phyloP scores from a whole-genome alignment of 92 coral and sea anemone species.

The Porites divaricata region DNA sequence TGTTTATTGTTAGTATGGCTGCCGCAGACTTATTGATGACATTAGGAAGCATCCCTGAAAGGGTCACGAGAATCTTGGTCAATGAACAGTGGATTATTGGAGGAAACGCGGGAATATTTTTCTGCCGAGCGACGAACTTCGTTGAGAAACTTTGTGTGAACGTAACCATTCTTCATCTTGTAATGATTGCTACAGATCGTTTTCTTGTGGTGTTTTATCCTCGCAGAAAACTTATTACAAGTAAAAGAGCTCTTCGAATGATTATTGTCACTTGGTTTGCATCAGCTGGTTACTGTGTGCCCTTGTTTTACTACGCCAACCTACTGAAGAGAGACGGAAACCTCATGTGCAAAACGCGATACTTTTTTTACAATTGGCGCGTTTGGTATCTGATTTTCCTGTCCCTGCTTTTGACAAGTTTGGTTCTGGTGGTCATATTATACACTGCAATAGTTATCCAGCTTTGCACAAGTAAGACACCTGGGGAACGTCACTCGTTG shows the following conservation, averaged over 20 bases:
- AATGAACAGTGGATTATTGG: slow-evolving; percentile 58
- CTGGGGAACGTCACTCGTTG: slow-evolving; percentile 40
- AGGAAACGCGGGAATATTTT: slow-evolving; percentile 47
- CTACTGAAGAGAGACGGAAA: slow-evolving; percentile 29
- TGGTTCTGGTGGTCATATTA: slow-evolving; percentile 69
- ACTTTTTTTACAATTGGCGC: slow-evolving; percentile 59
- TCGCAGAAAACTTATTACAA: slow-evolving; percentile 34
- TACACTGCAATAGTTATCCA: slow-evolving; percentile 68
- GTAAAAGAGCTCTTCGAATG: slow-evolving; percentile 19
- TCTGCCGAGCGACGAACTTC: slow-evolving; percentile 65
- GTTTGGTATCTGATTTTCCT: slow-evolving; percentile 72
- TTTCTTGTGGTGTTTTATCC: slow-evolving; percentile 59
- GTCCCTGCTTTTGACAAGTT: slow-evolving; percentile 59
- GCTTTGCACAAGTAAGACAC: slow-evolving; percentile 64
- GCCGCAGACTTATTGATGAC: slow-evolving; percentile 65
- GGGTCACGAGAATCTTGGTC: slow-evolving; percentile 59
- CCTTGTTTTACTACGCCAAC: slow-evolving; percentile 77
- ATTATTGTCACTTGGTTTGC: slow-evolving; percentile 73
- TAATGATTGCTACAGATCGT: slow-evolving; percentile 57
- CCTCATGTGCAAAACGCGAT: slow-evolving; percentile 52
- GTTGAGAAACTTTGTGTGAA: slow-evolving; percentile 70
- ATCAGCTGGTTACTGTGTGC: slow-evolving; percentile 72
- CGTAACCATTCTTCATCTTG: slow-evolving; percentile 64
- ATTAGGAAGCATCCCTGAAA: slow-evolving; percentile 62
- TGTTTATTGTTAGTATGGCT: slow-evolving; percentile 70